Conservation (phyloP, 2,888 invertebrate species). For the Drosophila longiperda region DNA sequence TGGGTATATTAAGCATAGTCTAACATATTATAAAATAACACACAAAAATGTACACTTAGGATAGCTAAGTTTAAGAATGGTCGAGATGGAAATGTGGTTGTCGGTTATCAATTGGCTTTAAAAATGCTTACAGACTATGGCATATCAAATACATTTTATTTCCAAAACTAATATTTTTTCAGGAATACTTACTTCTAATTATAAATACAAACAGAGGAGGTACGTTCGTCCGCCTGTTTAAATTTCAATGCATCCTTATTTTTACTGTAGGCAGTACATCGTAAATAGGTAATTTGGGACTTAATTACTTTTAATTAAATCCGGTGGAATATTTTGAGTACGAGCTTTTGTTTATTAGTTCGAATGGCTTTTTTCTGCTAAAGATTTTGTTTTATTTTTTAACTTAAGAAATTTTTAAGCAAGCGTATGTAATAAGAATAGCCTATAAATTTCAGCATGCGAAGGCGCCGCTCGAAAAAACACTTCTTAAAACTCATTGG, state of each 20-base stretch:
- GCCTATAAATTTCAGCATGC: background rate
- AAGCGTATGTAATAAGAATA: background rate
- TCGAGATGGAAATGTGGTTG: background rate
- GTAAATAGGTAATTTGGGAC: background rate
- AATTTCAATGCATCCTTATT: background rate
- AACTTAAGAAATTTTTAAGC: background rate
- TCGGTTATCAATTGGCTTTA: background rate
- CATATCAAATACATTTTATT: conserved; percentile 35
- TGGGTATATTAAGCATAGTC: background rate
- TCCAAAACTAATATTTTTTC: conserved; percentile 28
- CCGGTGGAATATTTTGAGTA: background rate
- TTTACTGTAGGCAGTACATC: background rate
- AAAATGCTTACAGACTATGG: background rate
- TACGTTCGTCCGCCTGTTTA: background rate
- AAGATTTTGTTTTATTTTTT: background rate
- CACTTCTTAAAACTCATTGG: conserved; percentile 24
- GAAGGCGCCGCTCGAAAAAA: background rate
- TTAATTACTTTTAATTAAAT: background rate
- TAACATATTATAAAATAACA: background rate
- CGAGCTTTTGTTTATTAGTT: background rate
- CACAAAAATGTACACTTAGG: background rate
- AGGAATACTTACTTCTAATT: background rate
- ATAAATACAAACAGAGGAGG: background rate
- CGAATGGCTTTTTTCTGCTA: background rate
- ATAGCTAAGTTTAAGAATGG: background rate